Conservation (phyloP, 1,140 invertebrate genomes). For the Psilanteris sp. region DNA sequence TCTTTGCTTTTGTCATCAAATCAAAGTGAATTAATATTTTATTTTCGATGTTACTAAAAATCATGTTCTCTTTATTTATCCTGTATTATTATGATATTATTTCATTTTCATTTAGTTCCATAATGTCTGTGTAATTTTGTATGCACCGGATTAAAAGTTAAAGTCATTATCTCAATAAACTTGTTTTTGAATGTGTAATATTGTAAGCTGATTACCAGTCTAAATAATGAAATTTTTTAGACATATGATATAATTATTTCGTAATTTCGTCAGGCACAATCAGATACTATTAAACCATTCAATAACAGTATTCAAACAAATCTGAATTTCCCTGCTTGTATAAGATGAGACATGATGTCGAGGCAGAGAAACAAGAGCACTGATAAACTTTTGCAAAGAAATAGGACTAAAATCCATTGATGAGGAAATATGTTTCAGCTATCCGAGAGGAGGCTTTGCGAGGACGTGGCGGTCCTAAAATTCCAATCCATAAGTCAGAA, state of each 20-base stretch:
- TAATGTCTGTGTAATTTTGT: constrained; percentile 9
- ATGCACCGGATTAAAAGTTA: too few relatives aligned
- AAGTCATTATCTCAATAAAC: constrained; percentile 29
- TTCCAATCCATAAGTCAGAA: constrained; percentile 60
- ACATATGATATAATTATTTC: constrained; percentile 10
- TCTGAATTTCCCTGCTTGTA: constrained; percentile 4
- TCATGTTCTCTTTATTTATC: too few relatives aligned
- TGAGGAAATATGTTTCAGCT: constrained; percentile 78
- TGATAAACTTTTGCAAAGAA: constrained; percentile 19
- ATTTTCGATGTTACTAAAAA: constrained; percentile 7
- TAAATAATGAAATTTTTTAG: constrained; percentile 16
- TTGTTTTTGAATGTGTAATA: constrained; percentile 49
- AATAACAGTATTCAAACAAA: constrained; percentile 14
- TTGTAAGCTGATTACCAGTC: constrained; percentile 31
- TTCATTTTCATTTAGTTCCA: constrained; percentile 11
- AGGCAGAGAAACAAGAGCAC: constrained; percentile 18
- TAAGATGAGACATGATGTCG: constrained; percentile 16
- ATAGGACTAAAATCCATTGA: constrained; percentile 67
- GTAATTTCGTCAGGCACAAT: constrained; percentile 29
- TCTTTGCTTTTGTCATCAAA: constrained; percentile 1
- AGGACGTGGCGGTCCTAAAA: constrained; percentile 74
- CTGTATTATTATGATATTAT: constrained; percentile 1
- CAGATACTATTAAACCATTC: constrained; percentile 38
- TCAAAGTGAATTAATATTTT: neutral
- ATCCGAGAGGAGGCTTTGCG: constrained; percentile 77